Conservation (phyloP, 2,113 vertebrate species). For the Chloroceryle aenea region DNA sequence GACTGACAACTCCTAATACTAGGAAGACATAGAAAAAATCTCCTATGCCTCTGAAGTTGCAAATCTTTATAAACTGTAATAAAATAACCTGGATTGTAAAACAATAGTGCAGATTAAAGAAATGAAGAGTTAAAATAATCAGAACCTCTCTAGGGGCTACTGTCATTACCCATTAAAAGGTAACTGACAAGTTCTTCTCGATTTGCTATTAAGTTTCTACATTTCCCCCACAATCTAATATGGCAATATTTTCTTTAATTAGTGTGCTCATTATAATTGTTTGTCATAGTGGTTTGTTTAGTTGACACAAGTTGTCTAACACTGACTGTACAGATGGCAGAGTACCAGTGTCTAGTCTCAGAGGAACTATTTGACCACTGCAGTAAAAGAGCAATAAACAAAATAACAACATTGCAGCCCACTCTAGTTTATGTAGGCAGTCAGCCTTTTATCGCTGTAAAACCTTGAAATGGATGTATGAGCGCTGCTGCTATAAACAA, state of each 20-base stretch:
- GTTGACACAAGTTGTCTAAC: slow-evolving; percentile 78
- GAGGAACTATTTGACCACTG: slow-evolving; percentile 87
- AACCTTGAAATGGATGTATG: slow-evolving; percentile 86
- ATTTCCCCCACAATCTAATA: slow-evolving; percentile 59
- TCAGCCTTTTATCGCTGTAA: slow-evolving; percentile 87
- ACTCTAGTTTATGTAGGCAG: slow-evolving; percentile 87
- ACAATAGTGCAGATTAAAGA: not conserved
- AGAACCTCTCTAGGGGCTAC: slow-evolving; percentile 40
- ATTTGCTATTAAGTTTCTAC: slow-evolving; percentile 66
- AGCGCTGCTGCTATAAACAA: slow-evolving; percentile 80
- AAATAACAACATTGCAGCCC: slow-evolving; percentile 84
- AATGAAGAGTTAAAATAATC: slow-evolving; percentile 17
- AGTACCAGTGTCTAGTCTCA: slow-evolving; percentile 78
- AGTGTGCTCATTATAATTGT: slow-evolving; percentile 77
- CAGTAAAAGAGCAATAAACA: slow-evolving; percentile 91
- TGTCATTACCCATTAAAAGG: slow-evolving; percentile 49
- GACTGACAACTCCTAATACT: not conserved
- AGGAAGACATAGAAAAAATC: not conserved
- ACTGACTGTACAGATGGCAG: slow-evolving; percentile 77
- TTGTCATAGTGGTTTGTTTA: slow-evolving; percentile 72
- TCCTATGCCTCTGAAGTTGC: not conserved
- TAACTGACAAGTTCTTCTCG: slow-evolving; percentile 58
- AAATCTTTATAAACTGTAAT: not conserved
- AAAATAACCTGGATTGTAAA: not conserved
- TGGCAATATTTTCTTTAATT: slow-evolving; percentile 76